Conservation (phyloP, 2,113 vertebrate species). For the Prolemur simus region DNA sequence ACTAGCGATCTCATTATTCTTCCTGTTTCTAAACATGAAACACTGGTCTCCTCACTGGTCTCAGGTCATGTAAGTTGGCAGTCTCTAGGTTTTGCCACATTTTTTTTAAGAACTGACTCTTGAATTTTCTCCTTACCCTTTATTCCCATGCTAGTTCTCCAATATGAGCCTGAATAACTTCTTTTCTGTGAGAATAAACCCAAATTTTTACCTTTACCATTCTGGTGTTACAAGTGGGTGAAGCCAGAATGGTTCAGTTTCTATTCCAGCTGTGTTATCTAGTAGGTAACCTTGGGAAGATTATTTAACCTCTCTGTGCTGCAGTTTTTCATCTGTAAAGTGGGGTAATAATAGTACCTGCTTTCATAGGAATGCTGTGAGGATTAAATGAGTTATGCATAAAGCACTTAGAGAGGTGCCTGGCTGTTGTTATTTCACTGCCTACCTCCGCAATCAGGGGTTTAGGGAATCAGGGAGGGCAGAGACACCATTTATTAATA, state of each 20-base stretch:
- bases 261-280: not conserved
- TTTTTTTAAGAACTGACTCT: not conserved
- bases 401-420: not conserved
- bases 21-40: not conserved
- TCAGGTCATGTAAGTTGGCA: not conserved
- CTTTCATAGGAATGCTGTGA: not conserved
- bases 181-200: not conserved
- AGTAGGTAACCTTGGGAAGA: not conserved
- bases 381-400: not conserved
- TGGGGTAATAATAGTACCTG: not conserved
- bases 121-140: not conserved
- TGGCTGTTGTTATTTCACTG: not conserved
- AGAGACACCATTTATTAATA: not conserved
- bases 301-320: not conserved
- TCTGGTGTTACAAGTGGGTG: not conserved
- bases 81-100: not conserved
- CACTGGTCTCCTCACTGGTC: not conserved
- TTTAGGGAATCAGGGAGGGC: not conserved
- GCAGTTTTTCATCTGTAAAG: slow-evolving; percentile 1
- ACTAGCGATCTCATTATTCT: not conserved
- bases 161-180: not conserved
- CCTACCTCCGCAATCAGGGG: not conserved
- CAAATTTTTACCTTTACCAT: not conserved
- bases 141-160: not conserved
- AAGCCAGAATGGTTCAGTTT: not conserved